These are phyloP conservation scores for Drosophila diplacantha DNA, from an alignment of 2,888 invertebrate genomes.

Conservation along the genomic window DNA sequence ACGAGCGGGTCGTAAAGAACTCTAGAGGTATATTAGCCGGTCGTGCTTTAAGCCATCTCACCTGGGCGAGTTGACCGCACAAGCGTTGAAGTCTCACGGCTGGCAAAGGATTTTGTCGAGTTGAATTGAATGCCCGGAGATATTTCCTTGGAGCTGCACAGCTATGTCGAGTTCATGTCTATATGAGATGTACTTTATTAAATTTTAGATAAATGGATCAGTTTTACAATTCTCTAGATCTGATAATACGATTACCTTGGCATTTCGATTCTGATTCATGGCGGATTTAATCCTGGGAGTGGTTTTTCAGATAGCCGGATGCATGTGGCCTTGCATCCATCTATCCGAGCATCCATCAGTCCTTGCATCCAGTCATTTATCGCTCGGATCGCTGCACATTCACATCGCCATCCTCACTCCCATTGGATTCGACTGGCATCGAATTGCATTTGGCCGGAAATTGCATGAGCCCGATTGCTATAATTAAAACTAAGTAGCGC, in stretches of 20 bases:
- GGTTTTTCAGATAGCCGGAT: not conserved
- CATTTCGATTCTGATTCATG: not conserved
- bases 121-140: slow-evolving; percentile 18
- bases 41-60: slow-evolving; percentile 43
- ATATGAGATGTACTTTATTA: not conserved
- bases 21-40: slow-evolving; percentile 49
- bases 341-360: not conserved
- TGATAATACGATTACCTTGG: not conserved
- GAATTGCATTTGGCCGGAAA: slow-evolving; percentile 58
- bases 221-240: not conserved
- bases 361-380: slow-evolving; percentile 9
- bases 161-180: not conserved
- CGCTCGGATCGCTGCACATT: slow-evolving; percentile 6
- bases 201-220: not conserved
- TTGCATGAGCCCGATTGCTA: slow-evolving; percentile 71
- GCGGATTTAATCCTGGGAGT: not conserved
- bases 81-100: slow-evolving; percentile 6
- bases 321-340: slow-evolving; percentile 1
- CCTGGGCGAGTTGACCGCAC: slow-evolving; percentile 14
- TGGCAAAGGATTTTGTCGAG: slow-evolving; percentile 10
- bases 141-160: too few relatives aligned
- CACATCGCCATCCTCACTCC: slow-evolving; percentile 2
- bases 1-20: slow-evolving; percentile 50
- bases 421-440: slow-evolving; percentile 30
- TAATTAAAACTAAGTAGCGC: slow-evolving; percentile 74